Evolutionary conservation across 2,113 vertebrate species (phyloP).

Genomic region (Tyrannus savana): DNA sequence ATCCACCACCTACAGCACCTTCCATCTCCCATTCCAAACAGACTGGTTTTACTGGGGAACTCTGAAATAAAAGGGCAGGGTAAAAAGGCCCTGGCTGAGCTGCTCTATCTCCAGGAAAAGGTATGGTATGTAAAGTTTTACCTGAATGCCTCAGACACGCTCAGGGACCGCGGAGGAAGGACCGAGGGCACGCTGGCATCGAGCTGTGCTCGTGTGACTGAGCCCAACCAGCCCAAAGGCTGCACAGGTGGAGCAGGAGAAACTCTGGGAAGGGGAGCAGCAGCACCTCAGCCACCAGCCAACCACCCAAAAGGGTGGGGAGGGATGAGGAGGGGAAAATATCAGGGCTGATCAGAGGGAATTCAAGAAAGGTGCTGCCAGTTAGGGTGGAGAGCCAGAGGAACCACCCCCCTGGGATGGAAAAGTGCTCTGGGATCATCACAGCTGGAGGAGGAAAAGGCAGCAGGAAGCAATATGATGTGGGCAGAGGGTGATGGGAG

Average conservation of each 20-base stretch:
- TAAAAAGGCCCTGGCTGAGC: slow-evolving; percentile 61
- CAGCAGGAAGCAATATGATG: fast-evolving
- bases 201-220: fast-evolving
- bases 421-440: not conserved
- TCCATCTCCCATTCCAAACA: slow-evolving; percentile 65
- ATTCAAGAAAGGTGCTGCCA: not conserved
- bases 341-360: not conserved
- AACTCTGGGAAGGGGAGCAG: not conserved
- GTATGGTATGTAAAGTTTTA: slow-evolving; percentile 60
- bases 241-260: not conserved
- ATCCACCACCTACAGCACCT: slow-evolving; percentile 68
- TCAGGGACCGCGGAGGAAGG: not conserved
- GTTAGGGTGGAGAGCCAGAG: not conserved
- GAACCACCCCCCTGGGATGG: not conserved
- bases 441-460: not conserved
- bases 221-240: not conserved
- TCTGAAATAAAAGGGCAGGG: slow-evolving; percentile 64
- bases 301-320: not conserved
- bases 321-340: not conserved
- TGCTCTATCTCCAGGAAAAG: slow-evolving; percentile 56
- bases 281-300: not conserved
- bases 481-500: not conserved
- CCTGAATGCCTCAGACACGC: slow-evolving; percentile 33
- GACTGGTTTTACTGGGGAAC: slow-evolving; percentile 53
- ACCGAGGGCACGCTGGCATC: not conserved